Evolutionary conservation across 2,888 invertebrate genomes (phyloP).

Genomic region (Drosophila nr. perissopoda): DNA sequence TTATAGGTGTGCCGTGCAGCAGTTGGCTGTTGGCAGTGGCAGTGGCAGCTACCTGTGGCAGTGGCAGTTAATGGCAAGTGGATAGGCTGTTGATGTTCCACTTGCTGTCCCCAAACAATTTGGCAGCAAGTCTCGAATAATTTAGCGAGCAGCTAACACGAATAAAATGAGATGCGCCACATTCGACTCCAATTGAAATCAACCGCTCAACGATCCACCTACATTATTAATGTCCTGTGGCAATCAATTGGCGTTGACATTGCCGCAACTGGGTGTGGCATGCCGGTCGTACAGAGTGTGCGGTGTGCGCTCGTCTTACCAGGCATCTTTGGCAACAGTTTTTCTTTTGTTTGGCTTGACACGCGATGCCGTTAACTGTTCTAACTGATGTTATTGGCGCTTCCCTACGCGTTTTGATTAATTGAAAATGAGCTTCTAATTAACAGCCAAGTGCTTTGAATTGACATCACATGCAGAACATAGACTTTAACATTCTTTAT

Average conservation of each 20-base stretch:
- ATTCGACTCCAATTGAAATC: conserved; percentile 74
- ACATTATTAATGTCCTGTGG: conserved; percentile 70
- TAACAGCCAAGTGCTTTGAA: conserved; percentile 55
- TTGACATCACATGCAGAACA: conserved; percentile 31
- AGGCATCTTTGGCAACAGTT: background rate
- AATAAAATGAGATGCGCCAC: conserved; percentile 56
- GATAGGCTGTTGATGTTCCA: conserved; percentile 77
- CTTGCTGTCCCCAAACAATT: conserved; percentile 68
- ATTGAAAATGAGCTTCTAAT: conserved; percentile 78
- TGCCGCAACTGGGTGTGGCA: conserved; percentile 17
- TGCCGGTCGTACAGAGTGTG: background rate
- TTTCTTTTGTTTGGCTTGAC: conserved; percentile 1
- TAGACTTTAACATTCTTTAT: background rate
- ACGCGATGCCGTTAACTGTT: conserved; percentile 59
- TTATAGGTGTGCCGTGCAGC: conserved; percentile 80
- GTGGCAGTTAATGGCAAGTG: conserved; percentile 67
- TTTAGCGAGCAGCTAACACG: conserved; percentile 62
- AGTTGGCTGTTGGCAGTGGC: conserved; percentile 5
- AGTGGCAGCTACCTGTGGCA: conserved; percentile 26
- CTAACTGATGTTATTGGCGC: conserved; percentile 45
- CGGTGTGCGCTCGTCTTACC: background rate
- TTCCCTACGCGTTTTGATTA: conserved; percentile 65
- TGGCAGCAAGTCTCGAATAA: conserved; percentile 68
- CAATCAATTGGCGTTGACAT: conserved; percentile 78
- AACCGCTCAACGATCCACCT: conserved; percentile 60